phyloP scores from a whole-genome alignment of 2,888 invertebrate genomes.

The Bursaphelenchus okinawaensis region DNA sequence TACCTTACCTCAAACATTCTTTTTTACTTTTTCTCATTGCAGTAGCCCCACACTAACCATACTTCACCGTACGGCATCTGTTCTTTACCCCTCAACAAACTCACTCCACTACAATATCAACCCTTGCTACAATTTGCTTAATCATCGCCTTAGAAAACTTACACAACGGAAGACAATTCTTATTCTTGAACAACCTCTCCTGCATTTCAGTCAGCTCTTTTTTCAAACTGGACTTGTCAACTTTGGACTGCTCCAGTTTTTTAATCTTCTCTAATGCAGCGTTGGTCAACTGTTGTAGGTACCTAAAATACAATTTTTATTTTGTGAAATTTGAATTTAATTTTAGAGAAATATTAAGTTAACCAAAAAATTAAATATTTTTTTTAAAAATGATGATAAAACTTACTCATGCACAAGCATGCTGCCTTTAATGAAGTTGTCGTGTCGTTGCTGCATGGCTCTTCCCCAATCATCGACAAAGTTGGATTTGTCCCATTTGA shows the following conservation, averaged over 20 bases:
- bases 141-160: not conserved
- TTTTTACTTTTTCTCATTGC: too few relatives aligned
- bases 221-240: not conserved
- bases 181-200: not conserved
- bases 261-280: not conserved
- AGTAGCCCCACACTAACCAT: too few relatives aligned
- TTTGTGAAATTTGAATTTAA: too few relatives aligned
- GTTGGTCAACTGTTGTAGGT: not conserved
- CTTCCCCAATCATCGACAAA: slow-evolving; percentile 5
- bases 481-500: slow-evolving; percentile 13
- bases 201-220: not conserved
- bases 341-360: too few relatives aligned
- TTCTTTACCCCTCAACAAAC: too few relatives aligned
- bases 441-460: slow-evolving; percentile 7
- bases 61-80: too few relatives aligned
- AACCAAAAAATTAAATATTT: too few relatives aligned
- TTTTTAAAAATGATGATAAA: not conserved
- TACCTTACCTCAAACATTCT: too few relatives aligned
- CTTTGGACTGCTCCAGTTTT: not conserved
- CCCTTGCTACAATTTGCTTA: too few relatives aligned
- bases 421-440: slow-evolving; percentile 8
- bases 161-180: not conserved
- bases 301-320: not conserved
- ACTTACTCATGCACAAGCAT: slow-evolving; percentile 12
- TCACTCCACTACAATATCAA: too few relatives aligned